Percentiles rank a stretch among this genome's conserved stretches.
phyloP scores from a whole-genome alignment of 2,888 invertebrate species.

The Euzophera pinguis region DNA sequence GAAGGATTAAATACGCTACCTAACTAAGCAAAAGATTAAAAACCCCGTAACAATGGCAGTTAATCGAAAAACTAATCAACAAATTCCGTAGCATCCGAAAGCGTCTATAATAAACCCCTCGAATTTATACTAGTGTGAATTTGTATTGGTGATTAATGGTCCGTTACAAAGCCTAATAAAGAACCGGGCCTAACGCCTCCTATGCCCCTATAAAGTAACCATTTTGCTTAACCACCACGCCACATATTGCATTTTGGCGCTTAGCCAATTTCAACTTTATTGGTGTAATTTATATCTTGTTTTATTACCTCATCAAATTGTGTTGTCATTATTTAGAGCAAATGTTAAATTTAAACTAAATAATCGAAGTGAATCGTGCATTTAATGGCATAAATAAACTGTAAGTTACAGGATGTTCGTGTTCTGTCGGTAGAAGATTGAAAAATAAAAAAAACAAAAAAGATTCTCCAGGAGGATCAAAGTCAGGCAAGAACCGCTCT shows the following conservation, averaged over 20 bases:
- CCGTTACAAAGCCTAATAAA: slow-evolving; percentile 17
- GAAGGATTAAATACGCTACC: too few species aligned
- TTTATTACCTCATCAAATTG: slow-evolving; percentile 40
- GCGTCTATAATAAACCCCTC: neutral
- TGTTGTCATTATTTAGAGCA: slow-evolving; percentile 15
- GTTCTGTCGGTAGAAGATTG: too few species aligned
- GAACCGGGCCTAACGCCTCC: slow-evolving; percentile 19
- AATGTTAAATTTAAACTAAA: neutral
- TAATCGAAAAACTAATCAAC: neutral
- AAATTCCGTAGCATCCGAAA: neutral
- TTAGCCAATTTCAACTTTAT: slow-evolving; percentile 46
- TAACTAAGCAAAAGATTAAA: too few species aligned
- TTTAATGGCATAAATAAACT: too few species aligned
- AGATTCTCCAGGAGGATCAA: too few species aligned
- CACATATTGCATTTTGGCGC: slow-evolving; percentile 47
- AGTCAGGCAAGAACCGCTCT: too few species aligned
- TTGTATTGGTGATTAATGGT: slow-evolving; percentile 15
- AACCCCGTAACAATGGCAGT: neutral
- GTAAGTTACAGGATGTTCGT: too few species aligned
- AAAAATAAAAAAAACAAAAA: too few species aligned
- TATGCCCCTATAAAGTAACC: slow-evolving; percentile 27
- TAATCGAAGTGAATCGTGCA: too few species aligned
- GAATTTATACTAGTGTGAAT: slow-evolving; percentile 10
- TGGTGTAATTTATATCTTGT: slow-evolving; percentile 49
- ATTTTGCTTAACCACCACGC: slow-evolving; percentile 27